Percentiles rank a stretch among this genome's conserved stretches.
Conservation (phyloP, 64 coral and sea anemone species). For the Catalaphyllia jardinei region DNA sequence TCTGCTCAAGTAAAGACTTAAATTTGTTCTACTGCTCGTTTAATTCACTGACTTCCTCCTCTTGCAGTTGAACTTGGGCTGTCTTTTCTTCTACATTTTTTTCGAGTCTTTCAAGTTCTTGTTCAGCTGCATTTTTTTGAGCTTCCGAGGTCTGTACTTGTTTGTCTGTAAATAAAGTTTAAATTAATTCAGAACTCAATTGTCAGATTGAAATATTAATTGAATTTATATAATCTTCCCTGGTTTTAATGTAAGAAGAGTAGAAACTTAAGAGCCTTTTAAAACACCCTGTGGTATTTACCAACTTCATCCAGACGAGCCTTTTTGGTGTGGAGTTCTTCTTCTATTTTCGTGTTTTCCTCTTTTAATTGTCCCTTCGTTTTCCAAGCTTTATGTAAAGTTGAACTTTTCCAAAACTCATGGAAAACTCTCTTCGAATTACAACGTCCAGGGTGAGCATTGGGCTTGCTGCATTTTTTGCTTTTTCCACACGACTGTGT, state of each 20-base stretch:
- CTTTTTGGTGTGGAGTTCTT: conserved; percentile 10
- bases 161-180: neutral
- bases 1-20: neutral
- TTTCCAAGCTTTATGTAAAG: conserved; percentile 16
- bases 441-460: neutral
- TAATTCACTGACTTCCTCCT: conserved; percentile 9
- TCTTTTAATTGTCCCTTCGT: conserved; percentile 1
- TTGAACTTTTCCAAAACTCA: neutral
- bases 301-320: conserved; percentile 7
- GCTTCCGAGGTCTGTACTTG: neutral
- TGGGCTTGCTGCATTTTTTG: neutral
- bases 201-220: neutral
- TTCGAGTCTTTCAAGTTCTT: neutral
- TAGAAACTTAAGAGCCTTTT: neutral
- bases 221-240: neutral
- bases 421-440: neutral
- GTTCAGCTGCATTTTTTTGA: neutral
- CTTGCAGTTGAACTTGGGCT: conserved; percentile 2
- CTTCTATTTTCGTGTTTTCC: neutral
- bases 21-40: neutral
- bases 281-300: neutral
- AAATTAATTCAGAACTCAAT: neutral
- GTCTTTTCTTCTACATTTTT: conserved; percentile 7
- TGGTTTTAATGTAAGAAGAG: neutral
- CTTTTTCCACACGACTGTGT: neutral